phyloP scores from a whole-genome alignment of 2,113 vertebrate species.

The Platichthys stellatus region DNA sequence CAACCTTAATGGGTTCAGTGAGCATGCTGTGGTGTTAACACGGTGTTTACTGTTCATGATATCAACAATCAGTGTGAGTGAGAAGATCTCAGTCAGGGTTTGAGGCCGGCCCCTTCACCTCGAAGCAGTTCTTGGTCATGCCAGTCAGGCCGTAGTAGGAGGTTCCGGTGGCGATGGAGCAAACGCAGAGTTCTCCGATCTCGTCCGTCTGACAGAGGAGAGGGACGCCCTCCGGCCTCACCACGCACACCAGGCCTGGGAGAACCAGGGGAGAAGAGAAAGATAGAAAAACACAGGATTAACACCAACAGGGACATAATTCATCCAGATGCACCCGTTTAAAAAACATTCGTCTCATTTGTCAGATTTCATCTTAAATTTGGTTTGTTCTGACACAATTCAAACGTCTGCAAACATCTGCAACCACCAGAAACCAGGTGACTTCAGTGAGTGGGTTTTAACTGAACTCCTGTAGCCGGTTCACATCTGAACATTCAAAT shows the following conservation, averaged over 20 bases:
- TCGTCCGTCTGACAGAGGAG: constrained; percentile 97
- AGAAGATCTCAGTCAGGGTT: too few relatives aligned
- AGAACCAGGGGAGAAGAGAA: neutral
- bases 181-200: constrained; percentile 96
- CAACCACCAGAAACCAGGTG: neutral
- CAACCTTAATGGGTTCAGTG: too few relatives aligned
- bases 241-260: constrained; percentile 94
- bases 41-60: too few relatives aligned
- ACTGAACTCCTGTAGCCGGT: neutral
- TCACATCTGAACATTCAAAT: neutral
- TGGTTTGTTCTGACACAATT: neutral
- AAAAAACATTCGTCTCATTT: neutral
- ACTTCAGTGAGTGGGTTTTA: neutral
- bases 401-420: too few relatives aligned
- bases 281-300: neutral
- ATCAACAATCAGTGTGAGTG: too few relatives aligned
- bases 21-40: too few relatives aligned
- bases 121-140: constrained; percentile 99
- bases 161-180: constrained; percentile 93
- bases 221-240: constrained; percentile 95
- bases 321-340: neutral
- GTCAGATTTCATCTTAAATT: neutral
- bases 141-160: constrained; percentile 98
- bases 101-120: constrained; percentile 80
- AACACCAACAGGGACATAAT: neutral